Percentiles rank a stretch among this genome's conserved stretches.
phyloP scores from a whole-genome alignment of 64 coral and sea anemone genomes.

The Catalaphyllia jardinei region DNA sequence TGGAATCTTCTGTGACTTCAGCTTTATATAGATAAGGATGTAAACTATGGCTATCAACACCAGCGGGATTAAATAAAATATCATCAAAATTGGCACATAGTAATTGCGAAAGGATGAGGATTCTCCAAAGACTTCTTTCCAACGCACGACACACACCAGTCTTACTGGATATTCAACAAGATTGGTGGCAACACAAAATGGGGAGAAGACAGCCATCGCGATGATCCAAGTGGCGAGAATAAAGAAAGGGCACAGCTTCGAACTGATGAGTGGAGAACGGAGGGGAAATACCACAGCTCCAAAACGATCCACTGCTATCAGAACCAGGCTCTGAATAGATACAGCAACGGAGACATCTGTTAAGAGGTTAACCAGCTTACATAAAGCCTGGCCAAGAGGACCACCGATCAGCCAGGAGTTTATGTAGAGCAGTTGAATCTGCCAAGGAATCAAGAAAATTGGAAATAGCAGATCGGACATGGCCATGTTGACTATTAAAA shows the following conservation, averaged over 20 bases:
- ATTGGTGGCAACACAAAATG: background rate
- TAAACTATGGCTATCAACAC: background rate
- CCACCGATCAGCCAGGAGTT: background rate
- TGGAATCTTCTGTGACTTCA: too few species aligned
- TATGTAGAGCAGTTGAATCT: background rate
- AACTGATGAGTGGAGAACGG: too few species aligned
- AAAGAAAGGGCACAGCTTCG: too few species aligned
- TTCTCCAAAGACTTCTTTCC: background rate
- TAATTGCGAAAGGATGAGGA: too few species aligned
- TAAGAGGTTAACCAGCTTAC: background rate
- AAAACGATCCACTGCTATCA: too few species aligned
- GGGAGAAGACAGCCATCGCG: background rate
- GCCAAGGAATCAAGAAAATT: background rate
- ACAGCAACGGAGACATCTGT: background rate
- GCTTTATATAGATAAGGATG: too few species aligned
- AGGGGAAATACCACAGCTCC: too few species aligned
- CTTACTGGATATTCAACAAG: conserved; percentile 5
- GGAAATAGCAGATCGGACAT: background rate
- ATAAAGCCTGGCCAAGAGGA: too few species aligned
- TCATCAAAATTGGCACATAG: background rate
- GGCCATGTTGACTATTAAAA: too few species aligned
- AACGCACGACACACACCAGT: background rate
- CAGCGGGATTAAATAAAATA: background rate
- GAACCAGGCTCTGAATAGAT: background rate
- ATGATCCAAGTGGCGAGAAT: too few species aligned